A percentile compares a stretch with the other conserved stretches of the same genome.
These are phyloP conservation scores for Nothoprocta pentlandii DNA, from an alignment of 2,113 vertebrate species.

Conservation along the genomic window DNA sequence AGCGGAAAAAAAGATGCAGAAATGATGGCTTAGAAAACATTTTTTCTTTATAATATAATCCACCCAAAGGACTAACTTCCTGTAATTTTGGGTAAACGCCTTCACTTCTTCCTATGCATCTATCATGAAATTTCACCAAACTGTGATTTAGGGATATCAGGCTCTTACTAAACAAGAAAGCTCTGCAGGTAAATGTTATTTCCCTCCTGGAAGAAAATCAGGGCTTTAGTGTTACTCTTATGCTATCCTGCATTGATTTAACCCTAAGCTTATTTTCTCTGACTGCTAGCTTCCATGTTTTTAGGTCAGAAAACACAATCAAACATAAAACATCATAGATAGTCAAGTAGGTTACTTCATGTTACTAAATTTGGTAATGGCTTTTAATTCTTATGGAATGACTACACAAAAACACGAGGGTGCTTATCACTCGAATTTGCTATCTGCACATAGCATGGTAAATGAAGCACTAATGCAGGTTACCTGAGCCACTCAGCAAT, in stretches of 20 bases:
- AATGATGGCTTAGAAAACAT: neutral
- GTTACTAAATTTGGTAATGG: neutral
- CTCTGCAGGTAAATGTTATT: constrained; percentile 7
- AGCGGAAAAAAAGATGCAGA: neutral
- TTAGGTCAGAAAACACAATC: neutral
- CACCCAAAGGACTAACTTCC: neutral
- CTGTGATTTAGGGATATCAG: neutral
- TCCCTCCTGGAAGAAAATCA: neutral
- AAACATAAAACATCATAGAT: neutral
- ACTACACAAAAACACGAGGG: neutral
- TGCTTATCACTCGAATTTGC: neutral
- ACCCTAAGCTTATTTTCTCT: constrained; percentile 6
- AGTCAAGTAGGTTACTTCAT: neutral
- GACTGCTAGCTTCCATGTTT: neutral
- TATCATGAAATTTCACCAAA: neutral
- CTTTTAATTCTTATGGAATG: neutral
- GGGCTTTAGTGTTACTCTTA: neutral
- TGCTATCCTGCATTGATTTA: constrained; percentile 38
- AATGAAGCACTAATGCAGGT: neutral
- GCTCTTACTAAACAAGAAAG: neutral
- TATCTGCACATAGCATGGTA: neutral
- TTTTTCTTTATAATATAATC: neutral
- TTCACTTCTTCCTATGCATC: neutral
- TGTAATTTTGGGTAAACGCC: neutral
- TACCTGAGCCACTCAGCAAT: neutral